phyloP scores from a whole-genome alignment of 2,888 invertebrate species.

The Papilio elwesi region DNA sequence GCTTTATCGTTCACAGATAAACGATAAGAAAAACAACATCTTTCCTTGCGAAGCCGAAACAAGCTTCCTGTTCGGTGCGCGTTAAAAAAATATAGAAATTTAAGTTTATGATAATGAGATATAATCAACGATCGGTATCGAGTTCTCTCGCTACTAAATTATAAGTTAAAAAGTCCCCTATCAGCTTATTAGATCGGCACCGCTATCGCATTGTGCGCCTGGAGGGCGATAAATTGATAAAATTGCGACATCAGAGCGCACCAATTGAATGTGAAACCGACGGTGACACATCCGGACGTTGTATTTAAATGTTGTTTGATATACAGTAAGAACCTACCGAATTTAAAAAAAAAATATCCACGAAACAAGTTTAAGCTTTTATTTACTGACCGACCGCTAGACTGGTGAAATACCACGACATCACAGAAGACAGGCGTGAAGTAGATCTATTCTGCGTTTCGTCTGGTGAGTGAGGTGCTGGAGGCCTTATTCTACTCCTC shows the following conservation, averaged over 20 bases:
- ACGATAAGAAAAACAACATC: background rate
- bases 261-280: slow-evolving; percentile 68
- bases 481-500: too few species aligned
- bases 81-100: slow-evolving; percentile 30
- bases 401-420: too few species aligned
- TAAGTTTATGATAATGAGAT: slow-evolving; percentile 28
- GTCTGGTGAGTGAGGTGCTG: too few species aligned
- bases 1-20: background rate
- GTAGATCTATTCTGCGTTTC: too few species aligned
- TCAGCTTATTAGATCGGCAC: slow-evolving; percentile 43
- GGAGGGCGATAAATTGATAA: slow-evolving; percentile 67
- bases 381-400: background rate
- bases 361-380: background rate
- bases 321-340: background rate
- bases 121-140: slow-evolving; percentile 36
- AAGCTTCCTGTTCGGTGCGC: background rate
- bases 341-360: background rate
- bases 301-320: slow-evolving; percentile 16
- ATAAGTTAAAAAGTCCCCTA: slow-evolving; percentile 41
- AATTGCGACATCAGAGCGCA: slow-evolving; percentile 51
- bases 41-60: slow-evolving; percentile 7
- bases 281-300: slow-evolving; percentile 28
- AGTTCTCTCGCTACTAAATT: slow-evolving; percentile 35
- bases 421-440: too few species aligned
- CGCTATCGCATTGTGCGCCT: slow-evolving; percentile 55